These are phyloP conservation scores for Acropora yongei DNA, from an alignment of 64 coral and sea anemone species.

Conservation along the genomic window DNA sequence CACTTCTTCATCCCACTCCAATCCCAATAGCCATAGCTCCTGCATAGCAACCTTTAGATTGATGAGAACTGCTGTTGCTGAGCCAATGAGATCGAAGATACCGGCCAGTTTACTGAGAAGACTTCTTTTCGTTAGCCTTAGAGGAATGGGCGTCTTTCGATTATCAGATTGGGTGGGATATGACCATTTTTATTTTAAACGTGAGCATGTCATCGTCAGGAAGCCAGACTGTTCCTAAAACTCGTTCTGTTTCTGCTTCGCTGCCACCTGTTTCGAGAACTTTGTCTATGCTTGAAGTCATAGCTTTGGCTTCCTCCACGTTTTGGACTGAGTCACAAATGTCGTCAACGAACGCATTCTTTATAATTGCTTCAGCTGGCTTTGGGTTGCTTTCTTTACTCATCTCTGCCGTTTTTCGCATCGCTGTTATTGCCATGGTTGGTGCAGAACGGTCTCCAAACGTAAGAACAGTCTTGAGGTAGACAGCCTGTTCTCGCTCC, in stretches of 20 bases:
- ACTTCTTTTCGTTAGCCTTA: conserved; percentile 32
- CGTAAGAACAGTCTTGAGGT: background rate
- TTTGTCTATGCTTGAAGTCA: conserved; percentile 36
- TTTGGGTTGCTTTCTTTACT: background rate
- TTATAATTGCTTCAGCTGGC: too few relatives aligned
- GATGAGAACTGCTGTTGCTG: conserved; percentile 33
- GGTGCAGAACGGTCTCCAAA: background rate
- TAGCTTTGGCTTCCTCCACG: conserved; percentile 8
- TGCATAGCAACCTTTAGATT: conserved; percentile 54
- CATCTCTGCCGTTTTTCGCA: conserved; percentile 43
- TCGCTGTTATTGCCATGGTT: conserved; percentile 36
- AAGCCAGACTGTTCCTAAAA: conserved; percentile 40
- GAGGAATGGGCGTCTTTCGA: background rate
- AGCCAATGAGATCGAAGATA: conserved; percentile 56
- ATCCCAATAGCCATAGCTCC: conserved; percentile 37
- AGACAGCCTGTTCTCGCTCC: conserved; percentile 2
- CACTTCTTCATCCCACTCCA: conserved; percentile 59
- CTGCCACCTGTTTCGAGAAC: conserved; percentile 25
- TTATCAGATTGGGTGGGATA: background rate
- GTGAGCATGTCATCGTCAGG: conserved; percentile 26
- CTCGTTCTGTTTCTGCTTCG: conserved; percentile 20
- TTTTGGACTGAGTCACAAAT: background rate
- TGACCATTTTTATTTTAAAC: conserved; percentile 15
- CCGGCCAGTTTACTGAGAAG: conserved; percentile 49
- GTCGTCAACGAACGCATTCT: too few relatives aligned